Percentiles rank a stretch among this genome's conserved stretches.
Conservation (phyloP, 2,888 invertebrate genomes). For the Dromius quadrimaculatus region DNA sequence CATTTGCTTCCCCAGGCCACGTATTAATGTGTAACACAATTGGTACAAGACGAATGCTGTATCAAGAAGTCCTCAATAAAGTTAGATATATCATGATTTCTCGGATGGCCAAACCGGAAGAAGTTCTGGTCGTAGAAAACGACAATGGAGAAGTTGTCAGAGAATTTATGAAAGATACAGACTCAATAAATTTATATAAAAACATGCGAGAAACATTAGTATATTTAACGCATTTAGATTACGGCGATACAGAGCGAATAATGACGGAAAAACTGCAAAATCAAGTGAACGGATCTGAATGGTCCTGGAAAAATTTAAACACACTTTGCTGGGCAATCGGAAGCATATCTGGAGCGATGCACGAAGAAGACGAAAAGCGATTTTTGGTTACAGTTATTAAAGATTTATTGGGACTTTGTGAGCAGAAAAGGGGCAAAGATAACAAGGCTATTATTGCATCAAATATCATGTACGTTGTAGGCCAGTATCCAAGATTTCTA, state of each 20-base stretch:
- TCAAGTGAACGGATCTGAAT: constrained; percentile 98
- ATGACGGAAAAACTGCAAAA: constrained; percentile 99
- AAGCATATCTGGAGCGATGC: constrained; percentile 98
- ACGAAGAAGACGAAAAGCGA: constrained; percentile 98
- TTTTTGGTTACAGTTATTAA: constrained; percentile 99
- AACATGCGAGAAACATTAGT: constrained; percentile 99
- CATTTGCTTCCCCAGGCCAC: constrained; percentile 71
- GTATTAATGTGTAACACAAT: constrained; percentile 62
- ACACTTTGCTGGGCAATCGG: constrained; percentile 99
- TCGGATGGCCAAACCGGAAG: constrained; percentile 99
- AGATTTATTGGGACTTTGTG: constrained; percentile 96
- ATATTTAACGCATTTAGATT: constrained; percentile 98
- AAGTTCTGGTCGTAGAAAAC: constrained; percentile 99
- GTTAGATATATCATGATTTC: constrained; percentile 98
- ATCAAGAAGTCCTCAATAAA: constrained; percentile 85
- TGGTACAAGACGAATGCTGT: constrained; percentile 76
- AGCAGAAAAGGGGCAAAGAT: constrained; percentile 98
- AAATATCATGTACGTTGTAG: constrained; percentile 99
- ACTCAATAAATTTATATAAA: constrained; percentile 98
- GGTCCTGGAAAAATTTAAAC: constrained; percentile 99
- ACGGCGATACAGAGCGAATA: constrained; percentile 96
- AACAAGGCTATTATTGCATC: constrained; percentile 99
- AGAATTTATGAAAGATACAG: constrained; percentile 99
- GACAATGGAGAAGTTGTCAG: constrained; percentile 99
- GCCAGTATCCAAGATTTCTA: constrained; percentile 98